A percentile compares a stretch with the other conserved stretches of the same genome.
Conservation (phyloP, 2,888 invertebrate genomes). For the Spicauda simplicius region DNA sequence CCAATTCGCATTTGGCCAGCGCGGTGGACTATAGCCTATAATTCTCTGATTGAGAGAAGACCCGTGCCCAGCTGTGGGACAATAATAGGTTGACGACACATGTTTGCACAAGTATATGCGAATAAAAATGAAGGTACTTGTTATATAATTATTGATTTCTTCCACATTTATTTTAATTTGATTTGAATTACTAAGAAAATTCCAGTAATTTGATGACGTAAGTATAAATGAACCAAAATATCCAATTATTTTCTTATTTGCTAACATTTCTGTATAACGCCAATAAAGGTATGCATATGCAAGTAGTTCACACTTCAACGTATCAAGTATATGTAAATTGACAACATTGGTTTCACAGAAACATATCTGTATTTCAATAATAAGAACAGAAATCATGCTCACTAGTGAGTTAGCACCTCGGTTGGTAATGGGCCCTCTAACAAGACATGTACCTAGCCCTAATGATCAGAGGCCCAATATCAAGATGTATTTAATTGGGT, state of each 20-base stretch:
- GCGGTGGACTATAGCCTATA: too few relatives aligned
- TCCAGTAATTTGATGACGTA: too few relatives aligned
- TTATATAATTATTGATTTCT: too few relatives aligned
- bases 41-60: too few relatives aligned
- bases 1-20: too few relatives aligned
- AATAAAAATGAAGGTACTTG: too few relatives aligned
- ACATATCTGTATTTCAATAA: conserved; percentile 32
- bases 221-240: neutral
- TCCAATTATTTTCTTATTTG: neutral
- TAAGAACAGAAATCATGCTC: conserved; percentile 45
- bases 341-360: conserved; percentile 21
- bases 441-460: conserved; percentile 44
- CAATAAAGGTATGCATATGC: neutral
- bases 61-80: too few relatives aligned
- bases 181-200: too few relatives aligned
- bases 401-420: conserved; percentile 46
- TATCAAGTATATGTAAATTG: conserved; percentile 20
- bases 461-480: conserved; percentile 54
- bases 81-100: too few relatives aligned
- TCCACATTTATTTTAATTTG: too few relatives aligned
- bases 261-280: neutral
- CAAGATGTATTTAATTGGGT: conserved; percentile 80
- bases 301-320: conserved; percentile 9
- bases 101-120: too few relatives aligned
- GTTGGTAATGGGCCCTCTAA: conserved; percentile 44